A percentile compares a stretch with the other conserved stretches of the same genome.
Evolutionary conservation across 2,888 invertebrate genomes (phyloP).

Genomic region (Erannis defoliaria): DNA sequence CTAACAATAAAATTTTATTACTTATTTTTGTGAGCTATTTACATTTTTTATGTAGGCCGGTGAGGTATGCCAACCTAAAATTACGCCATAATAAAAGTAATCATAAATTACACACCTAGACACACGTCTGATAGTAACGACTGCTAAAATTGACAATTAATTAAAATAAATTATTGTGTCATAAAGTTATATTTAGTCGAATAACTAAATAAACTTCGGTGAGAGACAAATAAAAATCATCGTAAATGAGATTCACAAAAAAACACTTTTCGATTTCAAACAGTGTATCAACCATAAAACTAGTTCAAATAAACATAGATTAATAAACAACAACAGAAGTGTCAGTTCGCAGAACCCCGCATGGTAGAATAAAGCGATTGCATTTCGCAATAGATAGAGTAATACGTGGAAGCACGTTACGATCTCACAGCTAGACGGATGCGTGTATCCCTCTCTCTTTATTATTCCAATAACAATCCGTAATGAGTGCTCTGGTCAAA

Average conservation of each 20-base stretch:
- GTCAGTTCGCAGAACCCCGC: constrained; percentile 78
- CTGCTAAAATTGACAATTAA: constrained; percentile 48
- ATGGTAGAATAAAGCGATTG: constrained; percentile 76
- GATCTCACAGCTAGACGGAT: constrained; percentile 78
- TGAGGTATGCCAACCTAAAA: constrained; percentile 37
- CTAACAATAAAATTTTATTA: constrained; percentile 47
- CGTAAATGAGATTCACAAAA: constrained; percentile 43
- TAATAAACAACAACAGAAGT: constrained; percentile 82
- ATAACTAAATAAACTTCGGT: constrained; percentile 49
- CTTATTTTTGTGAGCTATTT: constrained; percentile 41
- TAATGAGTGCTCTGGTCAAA: constrained; percentile 86
- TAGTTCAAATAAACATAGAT: constrained; percentile 78
- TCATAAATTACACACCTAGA: constrained; percentile 44
- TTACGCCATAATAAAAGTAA: constrained; percentile 37
- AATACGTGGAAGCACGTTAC: constrained; percentile 78
- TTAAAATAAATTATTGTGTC: constrained; percentile 44
- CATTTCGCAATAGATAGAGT: constrained; percentile 76
- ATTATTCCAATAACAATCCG: constrained; percentile 87
- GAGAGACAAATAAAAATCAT: constrained; percentile 42
- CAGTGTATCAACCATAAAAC: constrained; percentile 60
- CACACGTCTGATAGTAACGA: constrained; percentile 27
- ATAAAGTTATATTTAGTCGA: constrained; percentile 43
- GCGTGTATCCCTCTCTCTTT: constrained; percentile 77
- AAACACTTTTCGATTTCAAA: constrained; percentile 60
- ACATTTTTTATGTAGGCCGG: constrained; percentile 38